Conservation (phyloP, 1,140 invertebrate species). For the Drosophila gunungcola region DNA sequence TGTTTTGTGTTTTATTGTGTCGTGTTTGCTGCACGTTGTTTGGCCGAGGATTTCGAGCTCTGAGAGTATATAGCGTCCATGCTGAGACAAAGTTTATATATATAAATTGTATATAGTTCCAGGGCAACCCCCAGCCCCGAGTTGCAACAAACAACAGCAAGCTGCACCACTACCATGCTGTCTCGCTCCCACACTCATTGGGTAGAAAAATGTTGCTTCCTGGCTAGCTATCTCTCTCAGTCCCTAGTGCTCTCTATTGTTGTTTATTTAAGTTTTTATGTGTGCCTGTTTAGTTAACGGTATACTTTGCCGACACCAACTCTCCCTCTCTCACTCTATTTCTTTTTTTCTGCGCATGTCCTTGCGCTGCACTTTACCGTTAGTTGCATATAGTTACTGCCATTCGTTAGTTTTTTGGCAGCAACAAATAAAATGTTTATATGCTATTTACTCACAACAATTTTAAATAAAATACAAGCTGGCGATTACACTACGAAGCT, state of each 20-base stretch:
- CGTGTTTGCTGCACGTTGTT: conserved; percentile 77
- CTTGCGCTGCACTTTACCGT: conserved; percentile 61
- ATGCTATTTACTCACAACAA: conserved; percentile 83
- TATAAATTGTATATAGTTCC: conserved; percentile 18
- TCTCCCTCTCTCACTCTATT: conserved; percentile 22
- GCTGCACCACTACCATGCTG: conserved; percentile 59
- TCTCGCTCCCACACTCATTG: conserved; percentile 27
- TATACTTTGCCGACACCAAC: conserved; percentile 69
- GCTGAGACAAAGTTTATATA: conserved; percentile 20
- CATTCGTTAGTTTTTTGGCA: conserved; percentile 71
- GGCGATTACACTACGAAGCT: conserved; percentile 9
- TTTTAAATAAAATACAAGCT: conserved; percentile 81
- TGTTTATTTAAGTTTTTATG: conserved; percentile 84
- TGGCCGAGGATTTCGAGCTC: conserved; percentile 53
- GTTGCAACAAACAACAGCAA: conserved; percentile 83
- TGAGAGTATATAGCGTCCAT: conserved; percentile 24
- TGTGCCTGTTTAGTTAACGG: conserved; percentile 82
- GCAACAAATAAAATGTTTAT: conserved; percentile 83
- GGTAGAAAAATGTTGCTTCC: conserved; percentile 8
- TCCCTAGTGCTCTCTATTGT: conserved; percentile 63
- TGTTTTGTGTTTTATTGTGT: conserved; percentile 78
- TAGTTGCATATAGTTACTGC: conserved; percentile 53
- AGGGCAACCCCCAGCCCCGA: conserved; percentile 70
- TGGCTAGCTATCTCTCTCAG: conserved; percentile 4
- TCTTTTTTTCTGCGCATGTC: conserved; percentile 58